Evolutionary conservation across 2,888 invertebrate genomes (phyloP).

Genomic region (Phania funesta): DNA sequence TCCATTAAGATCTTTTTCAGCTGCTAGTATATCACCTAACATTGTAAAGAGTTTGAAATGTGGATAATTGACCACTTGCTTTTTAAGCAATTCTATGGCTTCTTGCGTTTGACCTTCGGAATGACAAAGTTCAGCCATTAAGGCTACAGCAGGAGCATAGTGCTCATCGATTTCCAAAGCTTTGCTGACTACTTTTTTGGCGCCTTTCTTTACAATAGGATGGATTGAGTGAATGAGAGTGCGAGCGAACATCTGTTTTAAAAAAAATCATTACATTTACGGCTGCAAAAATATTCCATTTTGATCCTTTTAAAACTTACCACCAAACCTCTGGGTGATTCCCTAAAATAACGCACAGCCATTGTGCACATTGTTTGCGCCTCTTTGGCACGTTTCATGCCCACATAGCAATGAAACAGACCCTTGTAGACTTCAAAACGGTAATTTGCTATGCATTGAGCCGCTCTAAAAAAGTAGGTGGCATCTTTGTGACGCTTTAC

Average conservation of each 20-base stretch:
- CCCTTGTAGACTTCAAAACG: slow-evolving; percentile 87
- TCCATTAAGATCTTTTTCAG: slow-evolving; percentile 75
- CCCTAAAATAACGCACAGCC: slow-evolving; percentile 87
- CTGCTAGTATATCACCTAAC: slow-evolving; percentile 76
- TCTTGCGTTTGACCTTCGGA: slow-evolving; percentile 85
- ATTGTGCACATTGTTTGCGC: slow-evolving; percentile 87
- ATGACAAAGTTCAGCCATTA: slow-evolving; percentile 86
- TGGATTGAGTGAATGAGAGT: slow-evolving; percentile 85
- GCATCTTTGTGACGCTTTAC: slow-evolving; percentile 76
- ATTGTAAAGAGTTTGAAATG: slow-evolving; percentile 77
- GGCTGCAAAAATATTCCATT: background rate
- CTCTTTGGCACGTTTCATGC: slow-evolving; percentile 85
- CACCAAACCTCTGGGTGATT: slow-evolving; percentile 87
- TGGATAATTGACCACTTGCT: slow-evolving; percentile 81
- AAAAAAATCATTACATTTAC: background rate
- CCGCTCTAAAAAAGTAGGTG: slow-evolving; percentile 73
- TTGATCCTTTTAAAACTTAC: slow-evolving; percentile 79
- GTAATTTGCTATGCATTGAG: slow-evolving; percentile 76
- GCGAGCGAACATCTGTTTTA: slow-evolving; percentile 85
- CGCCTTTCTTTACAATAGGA: slow-evolving; percentile 81
- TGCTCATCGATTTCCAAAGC: slow-evolving; percentile 86
- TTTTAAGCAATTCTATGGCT: slow-evolving; percentile 85
- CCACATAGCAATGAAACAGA: slow-evolving; percentile 87
- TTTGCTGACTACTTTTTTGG: slow-evolving; percentile 86
- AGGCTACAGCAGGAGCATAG: slow-evolving; percentile 87